Evolutionary conservation across 2,888 invertebrate genomes (phyloP), one percentile per base, ranked within the genome.

Genomic region (Idaea biselata): DNA sequence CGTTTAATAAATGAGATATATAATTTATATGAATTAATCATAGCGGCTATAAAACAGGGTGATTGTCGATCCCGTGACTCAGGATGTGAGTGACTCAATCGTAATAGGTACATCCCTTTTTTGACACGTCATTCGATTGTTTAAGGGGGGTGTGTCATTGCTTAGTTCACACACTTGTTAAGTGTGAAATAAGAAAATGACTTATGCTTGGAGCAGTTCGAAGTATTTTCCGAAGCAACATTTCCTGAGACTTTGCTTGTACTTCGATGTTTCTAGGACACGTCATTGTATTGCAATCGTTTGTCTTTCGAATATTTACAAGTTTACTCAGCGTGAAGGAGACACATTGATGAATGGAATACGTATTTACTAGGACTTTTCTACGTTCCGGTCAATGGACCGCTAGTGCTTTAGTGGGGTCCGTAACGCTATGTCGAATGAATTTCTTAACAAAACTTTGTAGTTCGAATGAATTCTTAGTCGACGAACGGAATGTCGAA

Each of bases 141-240:
- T 72, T 73, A 74, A 68, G 65, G 70, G 78, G 84, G 85, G 86
- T 81, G 86, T 87, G 84, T 84, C 84, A 85, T 77, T 83, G 77
- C 76, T 80, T 44, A 44, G 44, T 44, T 44, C 44, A 44, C 44
- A 8, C 44, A 44, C 44, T 14, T 44, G 11, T 44, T 5, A 44
- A 44, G 11, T 33, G 33, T 33, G 33, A 33, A 33, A 33, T 33
- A 33, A 33, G 33, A 33, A 11, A 33, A 33, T 33, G 33, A 33
- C 33, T 33, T 33, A 33, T 33, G 7, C 44, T 44, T 44, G 44
- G 44, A 44, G 44, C 44, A 44, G 44, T 11, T 44, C 14, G 11
- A 44, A 8, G 44, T 44, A n/a, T n/a, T n/a, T n/a, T n/a, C n/a
- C n/a, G n/a, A n/a, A 8, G 44, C 44, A 44, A 44, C 44, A 44